These are phyloP conservation scores for Zoanthus gigantus DNA, from an alignment of 92 coral and sea anemone species.

Conservation along the genomic window DNA sequence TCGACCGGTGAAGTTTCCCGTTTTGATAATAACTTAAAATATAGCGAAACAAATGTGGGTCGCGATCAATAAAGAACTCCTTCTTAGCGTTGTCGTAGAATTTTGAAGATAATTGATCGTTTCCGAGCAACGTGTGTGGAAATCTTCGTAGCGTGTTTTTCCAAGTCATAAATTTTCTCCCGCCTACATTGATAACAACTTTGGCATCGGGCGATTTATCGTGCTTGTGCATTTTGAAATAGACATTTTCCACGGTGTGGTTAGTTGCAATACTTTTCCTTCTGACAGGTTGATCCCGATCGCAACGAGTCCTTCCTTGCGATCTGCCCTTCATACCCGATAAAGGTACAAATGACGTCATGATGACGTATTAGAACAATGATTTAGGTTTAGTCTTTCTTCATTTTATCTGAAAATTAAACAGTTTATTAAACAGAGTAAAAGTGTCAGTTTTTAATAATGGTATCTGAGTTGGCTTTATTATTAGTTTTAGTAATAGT, in stretches of 20 bases:
- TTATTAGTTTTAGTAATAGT: too few species aligned
- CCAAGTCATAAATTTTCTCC: conserved; percentile 91
- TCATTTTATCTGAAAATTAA: conserved; percentile 20
- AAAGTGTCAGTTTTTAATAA: too few species aligned
- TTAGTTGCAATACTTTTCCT: conserved; percentile 4
- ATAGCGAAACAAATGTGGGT: conserved; percentile 93
- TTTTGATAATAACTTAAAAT: conserved; percentile 93
- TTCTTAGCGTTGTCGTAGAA: conserved; percentile 85
- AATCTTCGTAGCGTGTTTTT: conserved; percentile 82
- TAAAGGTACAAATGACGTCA: conserved; percentile 34
- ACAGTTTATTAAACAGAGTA: not conserved
- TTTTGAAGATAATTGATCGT: conserved; percentile 73
- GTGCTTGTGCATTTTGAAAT: not conserved
- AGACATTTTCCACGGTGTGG: not conserved
- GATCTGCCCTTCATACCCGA: conserved; percentile 1
- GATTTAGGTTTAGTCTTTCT: not conserved
- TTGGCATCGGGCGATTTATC: conserved; percentile 60
- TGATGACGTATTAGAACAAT: not conserved
- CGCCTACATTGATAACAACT: conserved; percentile 94
- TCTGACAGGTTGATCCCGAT: not conserved
- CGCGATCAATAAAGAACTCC: conserved; percentile 94
- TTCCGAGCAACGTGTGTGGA: conserved; percentile 92
- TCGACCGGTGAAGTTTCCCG: conserved; percentile 94
- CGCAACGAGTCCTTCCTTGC: conserved; percentile 5
- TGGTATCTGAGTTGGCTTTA: too few species aligned